Evolutionary conservation across 1,140 invertebrate species (phyloP).

Genomic region (Drosophila leontia): DNA sequence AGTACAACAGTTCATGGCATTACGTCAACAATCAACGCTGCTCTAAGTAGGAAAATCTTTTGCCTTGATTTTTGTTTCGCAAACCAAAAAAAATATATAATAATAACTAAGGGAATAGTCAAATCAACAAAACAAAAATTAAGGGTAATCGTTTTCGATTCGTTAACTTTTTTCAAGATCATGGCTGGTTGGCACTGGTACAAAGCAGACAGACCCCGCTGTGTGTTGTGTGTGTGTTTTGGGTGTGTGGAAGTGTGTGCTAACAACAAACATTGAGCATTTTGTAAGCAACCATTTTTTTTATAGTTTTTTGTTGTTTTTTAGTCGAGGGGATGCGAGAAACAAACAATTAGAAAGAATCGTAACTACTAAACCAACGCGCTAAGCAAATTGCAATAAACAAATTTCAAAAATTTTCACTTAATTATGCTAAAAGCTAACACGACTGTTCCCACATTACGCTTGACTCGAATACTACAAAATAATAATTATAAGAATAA

Average conservation of each 20-base stretch:
- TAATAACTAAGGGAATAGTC: constrained; percentile 29
- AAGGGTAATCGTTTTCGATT: constrained; percentile 39
- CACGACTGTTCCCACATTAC: constrained; percentile 68
- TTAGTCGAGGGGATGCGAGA: constrained; percentile 41
- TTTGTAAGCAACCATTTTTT: constrained; percentile 56
- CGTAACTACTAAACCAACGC: constrained; percentile 71
- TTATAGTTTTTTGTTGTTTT: constrained; percentile 22
- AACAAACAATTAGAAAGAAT: constrained; percentile 58
- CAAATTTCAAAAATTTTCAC: constrained; percentile 68
- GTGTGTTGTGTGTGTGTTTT: constrained; percentile 22
- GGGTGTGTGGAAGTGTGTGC: constrained; percentile 27
- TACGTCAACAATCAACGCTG: constrained; percentile 64
- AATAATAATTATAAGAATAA: constrained; percentile 32
- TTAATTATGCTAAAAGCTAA: constrained; percentile 73
- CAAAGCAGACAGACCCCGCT: constrained; percentile 57
- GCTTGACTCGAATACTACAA: constrained; percentile 74
- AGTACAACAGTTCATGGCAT: constrained; percentile 75
- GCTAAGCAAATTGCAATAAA: constrained; percentile 74
- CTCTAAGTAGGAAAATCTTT: constrained; percentile 60
- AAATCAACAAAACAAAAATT: constrained; percentile 45
- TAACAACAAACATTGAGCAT: constrained; percentile 75
- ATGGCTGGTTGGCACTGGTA: constrained; percentile 71
- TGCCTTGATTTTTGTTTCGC: constrained; percentile 41
- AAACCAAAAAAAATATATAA: constrained; percentile 2
- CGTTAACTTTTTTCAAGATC: constrained; percentile 46